Evolutionary conservation across 2,797 vertebrate genomes (phyloP), one percentile per base, ranked within the genome.

Genomic region (Fundulus diaphanus): DNA sequence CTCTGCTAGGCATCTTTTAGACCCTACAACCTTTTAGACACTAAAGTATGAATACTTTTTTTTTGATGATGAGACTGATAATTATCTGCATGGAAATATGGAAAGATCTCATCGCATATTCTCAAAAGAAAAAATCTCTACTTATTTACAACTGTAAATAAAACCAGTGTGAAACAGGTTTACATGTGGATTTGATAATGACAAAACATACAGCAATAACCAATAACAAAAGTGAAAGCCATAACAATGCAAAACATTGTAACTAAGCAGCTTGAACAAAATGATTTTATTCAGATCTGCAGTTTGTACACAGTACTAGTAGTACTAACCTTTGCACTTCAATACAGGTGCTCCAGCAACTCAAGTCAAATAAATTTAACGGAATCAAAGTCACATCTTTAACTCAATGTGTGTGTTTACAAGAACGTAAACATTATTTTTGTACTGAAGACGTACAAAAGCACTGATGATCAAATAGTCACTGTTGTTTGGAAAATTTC

Each of bases 381-480:
- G 33, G 5, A 51, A 46, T 13, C 27, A 73, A 76, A 81, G 81
- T 77, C 44, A 22, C 42, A 80, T 27, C 44, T 68, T 78, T 67
- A 1, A 81, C 22, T 69, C 1, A 40, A 7, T 20, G 13, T 78
- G 46, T 78, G 85, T 80, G 85, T 91, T 87, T 78, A 88, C 87
- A 40, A 89, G 3, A 86, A 88, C 5, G 88, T 88, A 87, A 91
- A 90, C 88, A 85, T 77, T 63, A 79, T 69, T 35, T 80, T 70
- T 22, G 56, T 70, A 78, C 77, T 82, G 77, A 79, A 80, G 16
- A 74, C 82, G 75, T 88, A 77, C 75, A 78, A 68, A 31, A 73
- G 44, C 24, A 70, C 68, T 72, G 9, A 76, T 57, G 73, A 33
- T 15, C 61, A 51, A 24, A 66, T 35, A 27, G 44, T 15, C 31